These are phyloP conservation scores for Julus scandinavius DNA, from an alignment of 2,888 invertebrate genomes.

Conservation along the genomic window DNA sequence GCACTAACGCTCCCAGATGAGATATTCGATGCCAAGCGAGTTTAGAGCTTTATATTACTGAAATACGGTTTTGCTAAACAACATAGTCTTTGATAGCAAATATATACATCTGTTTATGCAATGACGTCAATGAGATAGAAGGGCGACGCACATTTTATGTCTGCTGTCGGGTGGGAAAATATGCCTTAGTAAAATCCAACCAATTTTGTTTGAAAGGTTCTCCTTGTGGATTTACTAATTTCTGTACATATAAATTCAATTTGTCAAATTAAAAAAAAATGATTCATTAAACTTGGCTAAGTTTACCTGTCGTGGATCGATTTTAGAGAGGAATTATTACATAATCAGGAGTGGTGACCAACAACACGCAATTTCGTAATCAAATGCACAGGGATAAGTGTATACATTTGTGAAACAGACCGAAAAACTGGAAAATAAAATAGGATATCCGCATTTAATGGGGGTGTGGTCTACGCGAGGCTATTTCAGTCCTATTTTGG, in stretches of 20 bases:
- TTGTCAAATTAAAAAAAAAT: not conserved
- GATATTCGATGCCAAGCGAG: conserved; percentile 26
- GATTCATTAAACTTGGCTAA: not conserved
- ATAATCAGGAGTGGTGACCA: not conserved
- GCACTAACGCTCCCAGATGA: conserved; percentile 29
- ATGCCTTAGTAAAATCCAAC: not conserved
- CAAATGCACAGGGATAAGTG: not conserved
- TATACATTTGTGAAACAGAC: not conserved
- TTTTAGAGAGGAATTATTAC: not conserved
- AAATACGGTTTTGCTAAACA: conserved; percentile 7
- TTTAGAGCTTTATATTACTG: not conserved
- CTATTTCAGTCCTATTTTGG: not conserved
- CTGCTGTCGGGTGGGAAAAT: not conserved
- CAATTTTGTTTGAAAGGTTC: not conserved
- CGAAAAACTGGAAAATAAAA: not conserved
- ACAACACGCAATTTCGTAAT: not conserved
- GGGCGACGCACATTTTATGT: not conserved
- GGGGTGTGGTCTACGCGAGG: not conserved
- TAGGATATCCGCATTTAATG: not conserved
- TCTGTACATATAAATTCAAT: not conserved
- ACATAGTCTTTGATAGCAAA: not conserved
- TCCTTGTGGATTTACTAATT: conserved; percentile 15
- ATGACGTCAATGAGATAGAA: not conserved
- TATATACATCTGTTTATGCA: not conserved
- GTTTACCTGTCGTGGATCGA: not conserved